Conservation (phyloP, 2,797 vertebrate genomes). For the Epinephelus malabaricus region DNA sequence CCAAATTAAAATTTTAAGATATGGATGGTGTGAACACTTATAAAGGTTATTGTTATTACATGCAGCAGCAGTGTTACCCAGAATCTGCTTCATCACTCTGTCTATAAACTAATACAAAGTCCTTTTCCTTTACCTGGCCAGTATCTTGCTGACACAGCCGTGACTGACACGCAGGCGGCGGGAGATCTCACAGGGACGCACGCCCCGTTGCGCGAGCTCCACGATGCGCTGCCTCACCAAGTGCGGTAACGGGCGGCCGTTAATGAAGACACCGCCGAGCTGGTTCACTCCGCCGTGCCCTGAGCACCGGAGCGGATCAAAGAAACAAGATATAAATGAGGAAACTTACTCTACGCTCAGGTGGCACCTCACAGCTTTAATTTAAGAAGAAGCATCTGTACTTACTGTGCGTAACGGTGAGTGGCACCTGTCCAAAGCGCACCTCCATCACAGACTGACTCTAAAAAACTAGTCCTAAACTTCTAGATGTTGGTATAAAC, state of each 20-base stretch:
- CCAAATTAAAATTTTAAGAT: neutral
- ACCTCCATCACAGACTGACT: conserved; percentile 87
- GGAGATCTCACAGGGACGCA: conserved; percentile 88
- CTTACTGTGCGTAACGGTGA: conserved; percentile 91
- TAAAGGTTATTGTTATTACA: neutral
- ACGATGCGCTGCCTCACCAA: conserved; percentile 92
- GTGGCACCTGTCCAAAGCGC: conserved; percentile 91
- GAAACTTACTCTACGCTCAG: too few relatives aligned
- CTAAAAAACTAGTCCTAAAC: neutral
- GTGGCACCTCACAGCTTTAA: neutral
- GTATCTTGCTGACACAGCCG: conserved; percentile 95
- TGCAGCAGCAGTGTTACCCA: neutral
- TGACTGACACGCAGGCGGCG: conserved; percentile 91
- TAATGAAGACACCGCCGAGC: conserved; percentile 94
- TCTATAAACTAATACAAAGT: neutral
- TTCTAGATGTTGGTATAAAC: neutral
- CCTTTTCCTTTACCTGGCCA: conserved; percentile 89
- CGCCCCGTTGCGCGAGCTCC: conserved; percentile 92
- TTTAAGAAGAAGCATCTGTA: conserved; percentile 56
- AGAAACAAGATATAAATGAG: neutral
- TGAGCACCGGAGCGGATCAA: conserved; percentile 59
- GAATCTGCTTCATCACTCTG: neutral
- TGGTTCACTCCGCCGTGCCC: conserved; percentile 94
- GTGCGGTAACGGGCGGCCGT: conserved; percentile 92
- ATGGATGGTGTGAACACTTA: neutral